Evolutionary conservation across 2,888 invertebrate genomes (phyloP), one percentile per base, ranked within the genome.

Genomic region (Galerucella nymphaeae): DNA sequence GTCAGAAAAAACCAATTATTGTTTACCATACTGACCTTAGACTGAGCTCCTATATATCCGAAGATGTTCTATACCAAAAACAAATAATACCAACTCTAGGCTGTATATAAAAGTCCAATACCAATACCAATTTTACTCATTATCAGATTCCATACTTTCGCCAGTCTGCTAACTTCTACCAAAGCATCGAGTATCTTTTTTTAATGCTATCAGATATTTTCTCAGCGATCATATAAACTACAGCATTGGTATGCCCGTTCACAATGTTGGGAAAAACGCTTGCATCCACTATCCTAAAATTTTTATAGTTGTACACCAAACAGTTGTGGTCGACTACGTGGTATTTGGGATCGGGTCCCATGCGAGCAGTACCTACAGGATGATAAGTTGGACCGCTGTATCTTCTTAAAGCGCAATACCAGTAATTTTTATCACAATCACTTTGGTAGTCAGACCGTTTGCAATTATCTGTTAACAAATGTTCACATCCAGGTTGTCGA

Each of bases 261-360:
- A 88, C 86, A 62, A 89, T 86, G 13, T 82, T 81, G 0, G 90
- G 90, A 84, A 90, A 89, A 9, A 90, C 83, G 50, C 89, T 89
- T 3, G 88, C 88, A 77, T 90, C 90, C 2, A 87, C 86, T 0
- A 90, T 89, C 62, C 90, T 84, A 18, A 90, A 83, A 2, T 85
- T 82, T 11, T 85, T 77, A 16, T 90, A 80, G 0, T 89, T 89
- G 73, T 89, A 83, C 0, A 90, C 89, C 71, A 84, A 84, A 4
- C 89, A 81, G 55, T 87, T 82, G 1, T 88, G 85, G 78, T 90
- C 88, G 0, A 91, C 90, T 0, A 91, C 90, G 0, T 89, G 88
- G 1, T 86, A 84, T 77, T 88, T 88, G 6, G 78, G 80, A 11
- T 79, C 66, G 0, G 88, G 87, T 0, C 90, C 90, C 90, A 90